Conservation (phyloP, 2,797 vertebrate genomes). For the Labeo calbasu region DNA sequence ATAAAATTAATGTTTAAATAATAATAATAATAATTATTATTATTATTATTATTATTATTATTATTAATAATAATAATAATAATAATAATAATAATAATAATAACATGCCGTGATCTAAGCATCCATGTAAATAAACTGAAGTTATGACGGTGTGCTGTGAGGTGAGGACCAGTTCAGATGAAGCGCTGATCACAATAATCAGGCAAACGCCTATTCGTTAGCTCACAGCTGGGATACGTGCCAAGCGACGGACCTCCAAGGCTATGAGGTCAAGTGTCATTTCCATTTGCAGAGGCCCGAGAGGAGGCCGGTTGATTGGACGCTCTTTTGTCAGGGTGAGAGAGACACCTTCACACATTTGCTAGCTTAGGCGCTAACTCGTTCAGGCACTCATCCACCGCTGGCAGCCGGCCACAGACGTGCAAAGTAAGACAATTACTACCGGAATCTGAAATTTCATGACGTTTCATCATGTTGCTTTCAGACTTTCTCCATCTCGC, state of each 20-base stretch:
- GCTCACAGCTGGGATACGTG: slow-evolving; percentile 51
- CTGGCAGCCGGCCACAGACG: slow-evolving; percentile 15
- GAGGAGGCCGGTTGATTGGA: slow-evolving; percentile 30
- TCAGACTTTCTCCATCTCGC: not conserved
- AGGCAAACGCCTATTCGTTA: slow-evolving; percentile 62
- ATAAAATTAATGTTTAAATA: too few species aligned
- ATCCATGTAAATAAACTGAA: not conserved
- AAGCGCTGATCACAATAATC: not conserved
- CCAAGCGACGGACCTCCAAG: slow-evolving; percentile 18
- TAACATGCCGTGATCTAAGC: not conserved
- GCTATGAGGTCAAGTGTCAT: slow-evolving; percentile 35
- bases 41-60: not conserved
- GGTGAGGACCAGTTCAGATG: not conserved
- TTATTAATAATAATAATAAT: too few species aligned
- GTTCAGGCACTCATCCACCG: slow-evolving; percentile 22
- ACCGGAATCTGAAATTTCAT: slow-evolving; percentile 29
- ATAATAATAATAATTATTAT: too few species aligned
- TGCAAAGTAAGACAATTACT: slow-evolving; percentile 39
- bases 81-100: too few species aligned
- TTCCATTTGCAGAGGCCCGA: slow-evolving; percentile 4
- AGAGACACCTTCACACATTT: slow-evolving; percentile 50
- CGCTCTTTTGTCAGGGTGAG: slow-evolving; percentile 40
- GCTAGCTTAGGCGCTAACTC: slow-evolving; percentile 22
- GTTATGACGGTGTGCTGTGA: not conserved
- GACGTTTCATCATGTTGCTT: slow-evolving; percentile 30